phyloP scores from a whole-genome alignment of 2,888 invertebrate genomes.

The Drosophila antonietae region DNA sequence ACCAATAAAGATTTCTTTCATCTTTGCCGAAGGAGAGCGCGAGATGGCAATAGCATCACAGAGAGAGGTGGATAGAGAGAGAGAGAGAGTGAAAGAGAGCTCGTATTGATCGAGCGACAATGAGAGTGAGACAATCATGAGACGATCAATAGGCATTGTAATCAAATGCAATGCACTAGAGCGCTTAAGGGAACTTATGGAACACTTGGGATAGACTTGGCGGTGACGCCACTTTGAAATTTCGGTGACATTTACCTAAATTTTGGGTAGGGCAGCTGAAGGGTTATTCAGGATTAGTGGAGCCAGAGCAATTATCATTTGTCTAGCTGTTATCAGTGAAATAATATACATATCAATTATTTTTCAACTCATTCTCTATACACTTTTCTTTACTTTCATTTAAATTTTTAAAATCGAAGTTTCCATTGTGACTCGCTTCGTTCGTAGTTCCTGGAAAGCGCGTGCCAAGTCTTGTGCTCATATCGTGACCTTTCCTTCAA shows the following conservation, averaged over 20 bases:
- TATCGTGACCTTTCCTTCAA: slow-evolving; percentile 37
- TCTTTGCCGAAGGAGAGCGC: slow-evolving; percentile 66
- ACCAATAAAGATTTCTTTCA: slow-evolving; percentile 78
- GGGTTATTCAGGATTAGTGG: slow-evolving; percentile 74
- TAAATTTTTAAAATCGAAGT: slow-evolving; percentile 7
- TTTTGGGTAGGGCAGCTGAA: slow-evolving; percentile 29
- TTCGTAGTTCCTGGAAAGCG: slow-evolving; percentile 62
- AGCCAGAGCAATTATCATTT: slow-evolving; percentile 83
- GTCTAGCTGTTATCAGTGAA: slow-evolving; percentile 69
- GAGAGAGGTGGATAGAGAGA: slow-evolving; percentile 8
- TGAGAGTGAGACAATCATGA: slow-evolving; percentile 56
- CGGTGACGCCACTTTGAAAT: slow-evolving; percentile 76
- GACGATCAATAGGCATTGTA: slow-evolving; percentile 72
- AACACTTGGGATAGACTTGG: slow-evolving; percentile 39
- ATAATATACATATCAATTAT: slow-evolving; percentile 29
- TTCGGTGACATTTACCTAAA: slow-evolving; percentile 58
- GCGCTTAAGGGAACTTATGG: slow-evolving; percentile 32
- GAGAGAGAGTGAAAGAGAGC: slow-evolving; percentile 26
- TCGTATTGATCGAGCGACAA: slow-evolving; percentile 33
- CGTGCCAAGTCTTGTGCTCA: slow-evolving; percentile 54
- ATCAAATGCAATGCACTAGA: slow-evolving; percentile 64
- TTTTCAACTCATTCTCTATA: slow-evolving; percentile 3
- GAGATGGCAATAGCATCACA: slow-evolving; percentile 33
- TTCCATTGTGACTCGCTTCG: slow-evolving; percentile 3
- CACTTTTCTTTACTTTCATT: slow-evolving; percentile 43